Percentiles rank a stretch among this genome's conserved stretches.
phyloP scores from a whole-genome alignment of 2,888 invertebrate species.

The Vandiemenella viatica region DNA sequence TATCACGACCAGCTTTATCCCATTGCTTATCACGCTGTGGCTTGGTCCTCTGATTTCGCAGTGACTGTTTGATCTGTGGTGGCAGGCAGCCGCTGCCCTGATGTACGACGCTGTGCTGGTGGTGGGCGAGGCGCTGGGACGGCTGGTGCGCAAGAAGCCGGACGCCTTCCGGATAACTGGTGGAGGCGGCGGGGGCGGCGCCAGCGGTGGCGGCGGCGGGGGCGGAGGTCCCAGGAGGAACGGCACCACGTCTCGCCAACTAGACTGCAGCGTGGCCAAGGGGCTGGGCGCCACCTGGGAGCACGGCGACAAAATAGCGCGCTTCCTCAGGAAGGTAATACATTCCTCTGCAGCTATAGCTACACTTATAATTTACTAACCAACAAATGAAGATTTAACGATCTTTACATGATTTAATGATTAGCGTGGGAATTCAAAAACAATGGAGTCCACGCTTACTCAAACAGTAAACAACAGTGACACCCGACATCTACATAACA shows the following conservation, averaged over 20 bases:
- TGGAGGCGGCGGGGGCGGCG: constrained; percentile 39
- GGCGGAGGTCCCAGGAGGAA: constrained; percentile 34
- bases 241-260: constrained; percentile 46
- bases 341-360: too few relatives aligned
- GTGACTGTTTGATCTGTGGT: background rate
- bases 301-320: constrained; percentile 80
- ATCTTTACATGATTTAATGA: too few relatives aligned
- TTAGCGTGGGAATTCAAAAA: too few relatives aligned
- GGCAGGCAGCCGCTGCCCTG: constrained; percentile 79
- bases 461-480: too few relatives aligned
- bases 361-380: too few relatives aligned
- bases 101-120: constrained; percentile 94
- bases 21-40: too few relatives aligned
- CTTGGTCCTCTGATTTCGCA: too few relatives aligned
- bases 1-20: too few relatives aligned
- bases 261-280: constrained; percentile 58
- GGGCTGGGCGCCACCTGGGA: constrained; percentile 58
- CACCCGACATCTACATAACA: too few relatives aligned
- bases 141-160: constrained; percentile 70
- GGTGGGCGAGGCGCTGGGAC: constrained; percentile 76
- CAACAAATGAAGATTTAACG: too few relatives aligned
- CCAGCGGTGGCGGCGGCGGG: constrained; percentile 44
- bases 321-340: constrained; percentile 62
- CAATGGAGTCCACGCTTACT: too few relatives aligned
- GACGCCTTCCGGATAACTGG: constrained; percentile 52